A percentile compares a stretch with the other conserved stretches of the same genome.
Conservation (phyloP, 2,888 invertebrate genomes). For the Dysmachus trigonus region DNA sequence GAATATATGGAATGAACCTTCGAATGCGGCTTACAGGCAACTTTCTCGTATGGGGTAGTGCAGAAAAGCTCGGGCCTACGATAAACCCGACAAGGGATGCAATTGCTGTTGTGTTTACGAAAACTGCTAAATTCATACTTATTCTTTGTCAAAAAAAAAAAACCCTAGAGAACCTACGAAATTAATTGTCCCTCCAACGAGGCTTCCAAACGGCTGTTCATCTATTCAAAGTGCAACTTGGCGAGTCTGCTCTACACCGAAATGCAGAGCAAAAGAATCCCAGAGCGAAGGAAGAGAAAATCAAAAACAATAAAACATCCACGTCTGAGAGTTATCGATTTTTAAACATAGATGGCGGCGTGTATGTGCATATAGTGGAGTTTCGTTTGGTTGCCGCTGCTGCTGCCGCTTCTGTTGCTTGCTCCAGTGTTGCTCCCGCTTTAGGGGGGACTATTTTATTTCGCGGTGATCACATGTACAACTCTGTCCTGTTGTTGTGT, state of each 20-base stretch:
- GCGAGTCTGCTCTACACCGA: background rate
- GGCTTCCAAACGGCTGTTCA: background rate
- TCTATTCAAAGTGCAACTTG: conserved; percentile 3
- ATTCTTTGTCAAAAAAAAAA: background rate
- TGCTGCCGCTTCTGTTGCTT: background rate
- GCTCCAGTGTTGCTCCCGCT: background rate
- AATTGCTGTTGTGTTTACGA: background rate
- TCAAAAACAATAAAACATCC: conserved; percentile 47
- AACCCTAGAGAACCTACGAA: background rate
- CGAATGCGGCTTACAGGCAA: background rate
- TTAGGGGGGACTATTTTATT: conserved; percentile 13
- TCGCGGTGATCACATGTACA: conserved; percentile 37
- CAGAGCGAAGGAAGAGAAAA: conserved; percentile 6
- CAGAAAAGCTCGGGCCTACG: background rate
- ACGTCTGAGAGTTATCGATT: conserved; percentile 50
- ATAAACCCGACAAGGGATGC: background rate
- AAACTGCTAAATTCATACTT: background rate
- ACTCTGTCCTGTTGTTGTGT: background rate
- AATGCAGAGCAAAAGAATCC: background rate
- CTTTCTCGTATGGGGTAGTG: background rate
- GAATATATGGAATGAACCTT: background rate
- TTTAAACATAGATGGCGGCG: conserved; percentile 46
- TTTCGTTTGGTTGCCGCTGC: conserved; percentile 24
- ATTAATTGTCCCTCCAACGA: background rate
- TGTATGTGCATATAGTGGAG: conserved; percentile 23